Base-by-base conservation (phyloP, 2,888 invertebrate species). In the Pristionchus fissidentatus region DNA sequence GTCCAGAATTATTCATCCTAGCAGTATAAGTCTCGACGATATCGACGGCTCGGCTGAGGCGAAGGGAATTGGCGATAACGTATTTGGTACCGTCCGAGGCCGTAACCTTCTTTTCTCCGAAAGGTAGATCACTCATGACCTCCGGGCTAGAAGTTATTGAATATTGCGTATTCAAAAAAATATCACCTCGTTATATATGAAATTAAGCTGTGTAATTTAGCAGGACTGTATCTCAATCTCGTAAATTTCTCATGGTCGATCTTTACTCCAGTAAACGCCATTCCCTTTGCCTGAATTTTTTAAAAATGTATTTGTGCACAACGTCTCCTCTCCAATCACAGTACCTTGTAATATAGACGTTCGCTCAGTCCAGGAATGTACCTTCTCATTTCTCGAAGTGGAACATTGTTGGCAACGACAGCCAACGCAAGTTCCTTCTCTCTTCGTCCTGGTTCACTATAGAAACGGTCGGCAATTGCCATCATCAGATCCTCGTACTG, bases 51-150 rank as follows among this genome's bases (percentile, higher is more conserved):
- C 79, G 66, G 22, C 62, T 60, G 29, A 78, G 60, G 4, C 84
- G 62, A 10, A 84, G 52, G 10, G 84, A 29, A 35, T 84, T 60
- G 2, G 79, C 60, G 29, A 84, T 79, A 15, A 57, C 79, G 7
- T 10, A 1, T 22, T 78, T 62, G 3, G 49, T 29, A 84, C 79
- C 22, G 49, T 78, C 22, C n/a, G n/a, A n/a, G n/a, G n/a, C n/a
- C n/a, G n/a, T n/a, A n/a, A n/a, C n/a, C n/a, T n/a, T n/a, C n/a
- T 35, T 29, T 1, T 3, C n/a, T 46, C 84, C 84, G 15, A 55
- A 84, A 22, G 79, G 84, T 2, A 84, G 55, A 3, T 66, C 84
- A 13, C 60, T 66, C 62, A 79, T 79, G 2, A 79, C 55, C n/a
- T 19, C 13, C 0, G 78, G 52, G 46, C 84, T 84, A 49, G n/a